Percentiles rank a stretch among this genome's conserved stretches.
phyloP scores from a whole-genome alignment of 2,888 invertebrate species.

The Autographa pulchrina region DNA sequence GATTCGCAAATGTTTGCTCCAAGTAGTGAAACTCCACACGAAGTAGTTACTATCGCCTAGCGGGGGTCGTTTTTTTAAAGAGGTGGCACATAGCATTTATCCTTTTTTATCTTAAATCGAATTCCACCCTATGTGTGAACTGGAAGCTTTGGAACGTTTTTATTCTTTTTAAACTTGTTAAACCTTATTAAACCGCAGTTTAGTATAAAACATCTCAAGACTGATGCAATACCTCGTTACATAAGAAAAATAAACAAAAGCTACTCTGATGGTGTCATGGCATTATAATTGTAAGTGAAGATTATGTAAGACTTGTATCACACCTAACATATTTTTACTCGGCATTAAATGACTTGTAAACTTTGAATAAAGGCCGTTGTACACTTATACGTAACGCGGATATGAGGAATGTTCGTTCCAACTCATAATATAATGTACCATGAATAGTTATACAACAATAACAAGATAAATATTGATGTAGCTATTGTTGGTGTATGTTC shows the following conservation, averaged over 20 bases:
- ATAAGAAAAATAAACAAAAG: conserved; percentile 35
- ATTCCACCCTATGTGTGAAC: neutral
- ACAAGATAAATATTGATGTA: neutral
- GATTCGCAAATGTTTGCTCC: too few species aligned
- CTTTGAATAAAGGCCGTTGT: conserved; percentile 25
- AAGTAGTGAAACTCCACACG: too few species aligned
- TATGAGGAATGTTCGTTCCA: neutral
- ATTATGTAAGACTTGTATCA: conserved; percentile 47
- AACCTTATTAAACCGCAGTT: too few species aligned
- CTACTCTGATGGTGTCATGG: conserved; percentile 30
- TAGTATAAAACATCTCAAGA: neutral
- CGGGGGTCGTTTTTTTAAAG: too few species aligned
- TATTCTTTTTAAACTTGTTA: conserved; percentile 8
- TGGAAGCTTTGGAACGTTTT: conserved; percentile 17
- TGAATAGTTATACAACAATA: conserved; percentile 3
- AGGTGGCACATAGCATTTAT: too few species aligned
- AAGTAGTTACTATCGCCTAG: too few species aligned
- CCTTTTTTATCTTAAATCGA: neutral
- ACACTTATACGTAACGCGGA: conserved; percentile 20
- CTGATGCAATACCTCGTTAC: conserved; percentile 13
- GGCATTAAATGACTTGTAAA: conserved; percentile 38
- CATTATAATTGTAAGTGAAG: conserved; percentile 33
- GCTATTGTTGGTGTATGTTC: neutral
- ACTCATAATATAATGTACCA: conserved; percentile 2
- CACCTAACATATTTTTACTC: conserved; percentile 39